Percentiles rank a stretch among this genome's conserved stretches.
Evolutionary conservation across 2,113 vertebrate genomes (phyloP).

Genomic region (Lepisosteus oculatus): DNA sequence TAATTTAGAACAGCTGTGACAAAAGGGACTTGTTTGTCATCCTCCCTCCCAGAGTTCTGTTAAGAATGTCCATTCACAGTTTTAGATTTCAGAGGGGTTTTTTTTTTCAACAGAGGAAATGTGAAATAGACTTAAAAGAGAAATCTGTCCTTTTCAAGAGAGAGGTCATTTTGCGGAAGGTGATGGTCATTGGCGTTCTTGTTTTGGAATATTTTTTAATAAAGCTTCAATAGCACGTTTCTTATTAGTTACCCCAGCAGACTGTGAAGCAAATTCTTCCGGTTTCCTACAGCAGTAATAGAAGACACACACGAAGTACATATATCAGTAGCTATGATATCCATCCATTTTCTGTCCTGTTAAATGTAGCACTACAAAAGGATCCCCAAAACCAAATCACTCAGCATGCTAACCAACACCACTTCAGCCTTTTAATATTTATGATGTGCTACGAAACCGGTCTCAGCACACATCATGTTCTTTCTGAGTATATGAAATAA

Average conservation of each 20-base stretch:
- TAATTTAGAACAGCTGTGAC: no score
- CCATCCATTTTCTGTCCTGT: no score
- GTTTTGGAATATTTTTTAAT: slow-evolving; percentile 28
- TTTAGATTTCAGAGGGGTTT: no score
- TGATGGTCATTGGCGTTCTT: slow-evolving; percentile 36
- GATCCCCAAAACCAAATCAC: slow-evolving; percentile 25
- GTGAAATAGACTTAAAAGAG: no score
- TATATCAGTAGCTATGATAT: neutral
- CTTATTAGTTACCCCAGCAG: slow-evolving; percentile 31
- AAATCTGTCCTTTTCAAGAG: neutral
- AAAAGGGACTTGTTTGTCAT: no score
- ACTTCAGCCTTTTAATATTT: slow-evolving; percentile 39
- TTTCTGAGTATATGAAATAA: neutral
- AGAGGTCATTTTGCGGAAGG: slow-evolving; percentile 28
- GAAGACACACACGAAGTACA: slow-evolving; percentile 36
- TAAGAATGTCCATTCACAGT: no score
- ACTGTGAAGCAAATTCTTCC: slow-evolving; percentile 33
- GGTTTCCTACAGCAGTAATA: slow-evolving; percentile 23
- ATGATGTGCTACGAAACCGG: slow-evolving; percentile 27
- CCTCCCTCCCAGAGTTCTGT: no score
- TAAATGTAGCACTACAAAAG: no score
- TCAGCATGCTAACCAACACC: slow-evolving; percentile 4
- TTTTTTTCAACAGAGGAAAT: no score
- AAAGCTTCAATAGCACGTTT: slow-evolving; percentile 42
- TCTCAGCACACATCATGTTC: slow-evolving; percentile 32